Evolutionary conservation across 2,797 vertebrate genomes (phyloP).

Genomic region (Graptemys geographica): DNA sequence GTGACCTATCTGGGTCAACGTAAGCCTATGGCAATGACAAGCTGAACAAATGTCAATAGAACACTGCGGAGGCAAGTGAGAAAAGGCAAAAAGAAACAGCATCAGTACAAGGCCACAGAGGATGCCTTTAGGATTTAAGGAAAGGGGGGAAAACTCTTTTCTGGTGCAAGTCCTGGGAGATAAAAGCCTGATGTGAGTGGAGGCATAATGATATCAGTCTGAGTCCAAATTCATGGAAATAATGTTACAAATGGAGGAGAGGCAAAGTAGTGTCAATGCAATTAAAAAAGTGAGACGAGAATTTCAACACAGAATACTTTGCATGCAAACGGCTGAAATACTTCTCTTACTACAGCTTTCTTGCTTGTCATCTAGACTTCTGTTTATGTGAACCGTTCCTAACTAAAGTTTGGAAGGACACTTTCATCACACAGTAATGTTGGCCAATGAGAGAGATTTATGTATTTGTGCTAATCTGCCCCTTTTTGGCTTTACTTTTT

Average conservation of each 20-base stretch:
- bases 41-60: not conserved
- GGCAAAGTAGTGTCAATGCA: conserved; percentile 74
- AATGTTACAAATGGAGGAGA: conserved; percentile 74
- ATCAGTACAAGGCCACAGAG: not conserved
- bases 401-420: conserved; percentile 55
- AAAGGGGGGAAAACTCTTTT: conserved; percentile 64
- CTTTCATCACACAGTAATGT: conserved; percentile 23
- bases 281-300: conserved; percentile 68
- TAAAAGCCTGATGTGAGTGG: conserved; percentile 33
- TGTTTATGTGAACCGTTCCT: conserved; percentile 71
- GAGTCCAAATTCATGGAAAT: conserved; percentile 72
- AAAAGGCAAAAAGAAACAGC: conserved; percentile 28
- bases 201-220: conserved; percentile 69
- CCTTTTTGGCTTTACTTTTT: not conserved
- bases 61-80: not conserved
- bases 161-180: conserved; percentile 75
- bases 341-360: conserved; percentile 76
- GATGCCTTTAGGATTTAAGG: conserved; percentile 49
- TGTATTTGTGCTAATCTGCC: conserved; percentile 7
- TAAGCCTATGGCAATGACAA: not conserved
- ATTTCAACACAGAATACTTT: conserved; percentile 74
- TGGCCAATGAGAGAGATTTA: conserved; percentile 51
- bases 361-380: conserved; percentile 76
- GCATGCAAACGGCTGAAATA: conserved; percentile 73
- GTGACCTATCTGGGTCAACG: not conserved